Evolutionary conservation across 2,113 vertebrate genomes (phyloP).

Genomic region (Cnemophilus loriae): DNA sequence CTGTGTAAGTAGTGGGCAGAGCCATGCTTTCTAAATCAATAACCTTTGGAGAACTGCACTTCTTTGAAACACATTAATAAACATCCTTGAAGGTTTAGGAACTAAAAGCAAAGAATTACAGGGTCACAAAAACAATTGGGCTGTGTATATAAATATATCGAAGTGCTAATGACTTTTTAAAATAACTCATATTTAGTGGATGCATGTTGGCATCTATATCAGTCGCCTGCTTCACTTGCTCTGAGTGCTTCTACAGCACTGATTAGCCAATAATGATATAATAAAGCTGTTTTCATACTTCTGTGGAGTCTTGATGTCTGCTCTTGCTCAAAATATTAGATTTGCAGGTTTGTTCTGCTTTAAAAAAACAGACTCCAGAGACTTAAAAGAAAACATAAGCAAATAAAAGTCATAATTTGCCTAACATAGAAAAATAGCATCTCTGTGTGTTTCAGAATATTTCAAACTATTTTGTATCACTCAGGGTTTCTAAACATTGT

Average conservation of each 20-base stretch:
- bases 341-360: constrained; percentile 1
- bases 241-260: constrained; percentile 36
- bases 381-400: neutral
- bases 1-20: neutral
- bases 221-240: neutral
- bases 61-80: neutral
- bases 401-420: neutral
- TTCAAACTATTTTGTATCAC: neutral
- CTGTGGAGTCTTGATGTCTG: constrained; percentile 37
- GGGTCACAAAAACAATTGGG: neutral
- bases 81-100: neutral
- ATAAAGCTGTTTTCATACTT: constrained; percentile 33
- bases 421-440: neutral
- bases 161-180: constrained; percentile 20
- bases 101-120: constrained; percentile 8
- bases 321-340: constrained; percentile 23
- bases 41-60: neutral
- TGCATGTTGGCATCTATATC: neutral
- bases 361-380: neutral
- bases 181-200: neutral
- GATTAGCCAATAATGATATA: neutral
- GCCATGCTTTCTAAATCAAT: constrained; percentile 4
- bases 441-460: neutral
- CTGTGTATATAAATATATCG: neutral
- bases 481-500: neutral